These are phyloP conservation scores for Tribolium castaneum DNA, from an alignment of 1,140 invertebrate species.

Conservation along the genomic window DNA sequence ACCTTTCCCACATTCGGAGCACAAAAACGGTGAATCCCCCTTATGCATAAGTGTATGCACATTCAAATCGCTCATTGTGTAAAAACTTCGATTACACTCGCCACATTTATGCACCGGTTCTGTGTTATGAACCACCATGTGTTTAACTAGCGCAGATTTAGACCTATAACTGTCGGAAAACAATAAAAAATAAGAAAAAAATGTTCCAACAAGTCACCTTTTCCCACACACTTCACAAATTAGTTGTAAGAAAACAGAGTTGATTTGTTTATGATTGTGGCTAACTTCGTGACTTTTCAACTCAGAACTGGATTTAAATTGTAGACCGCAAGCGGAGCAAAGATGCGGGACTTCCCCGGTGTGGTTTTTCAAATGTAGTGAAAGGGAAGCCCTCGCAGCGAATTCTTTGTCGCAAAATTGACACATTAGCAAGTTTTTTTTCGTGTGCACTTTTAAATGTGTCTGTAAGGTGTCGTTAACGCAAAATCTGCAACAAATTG, in stretches of 20 bases:
- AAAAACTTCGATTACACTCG: neutral
- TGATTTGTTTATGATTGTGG: neutral
- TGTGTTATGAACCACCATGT: neutral
- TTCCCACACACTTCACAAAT: neutral
- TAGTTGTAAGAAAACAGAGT: neutral
- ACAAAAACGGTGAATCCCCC: neutral
- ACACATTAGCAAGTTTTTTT: slow-evolving; percentile 43
- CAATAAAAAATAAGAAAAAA: neutral
- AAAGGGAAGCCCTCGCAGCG: neutral
- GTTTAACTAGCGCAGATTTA: neutral
- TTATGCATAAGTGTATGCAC: neutral
- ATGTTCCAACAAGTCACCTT: neutral
- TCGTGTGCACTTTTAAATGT: slow-evolving; percentile 8
- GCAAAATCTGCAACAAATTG: neutral
- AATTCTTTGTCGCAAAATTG: slow-evolving; percentile 24
- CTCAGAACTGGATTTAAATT: neutral
- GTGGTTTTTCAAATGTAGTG: neutral
- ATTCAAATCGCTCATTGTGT: neutral
- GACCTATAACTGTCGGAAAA: neutral
- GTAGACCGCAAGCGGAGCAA: neutral
- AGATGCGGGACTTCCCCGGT: neutral
- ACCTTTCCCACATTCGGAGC: neutral
- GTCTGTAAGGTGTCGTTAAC: neutral
- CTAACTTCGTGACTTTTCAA: neutral
- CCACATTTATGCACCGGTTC: neutral